Evolutionary conservation across 1,140 invertebrate genomes (phyloP), one percentile per base, ranked within the genome.

Genomic region (Drosophila pseudoananassae): DNA sequence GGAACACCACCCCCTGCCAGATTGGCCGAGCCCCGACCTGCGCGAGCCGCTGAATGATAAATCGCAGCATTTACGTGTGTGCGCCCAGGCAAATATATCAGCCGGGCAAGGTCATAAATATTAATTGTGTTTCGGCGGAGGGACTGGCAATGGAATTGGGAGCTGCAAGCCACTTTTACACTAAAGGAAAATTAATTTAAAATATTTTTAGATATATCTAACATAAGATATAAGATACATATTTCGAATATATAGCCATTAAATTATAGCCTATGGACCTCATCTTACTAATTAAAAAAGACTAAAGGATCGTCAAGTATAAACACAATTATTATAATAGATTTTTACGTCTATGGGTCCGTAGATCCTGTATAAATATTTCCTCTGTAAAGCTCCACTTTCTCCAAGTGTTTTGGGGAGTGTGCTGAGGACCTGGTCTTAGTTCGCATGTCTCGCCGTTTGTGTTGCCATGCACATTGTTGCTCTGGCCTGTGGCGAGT

Each of bases 71-170:
- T 88, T 88, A 88, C 72, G 66, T 78, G 83, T 88, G 83, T 88
- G 83, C 84, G 78, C 83, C 83, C 76, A 78, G 84, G 79, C 79
- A 88, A 78, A 88, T 88, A 88, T 88, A 89, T 88, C 83, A 88
- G 83, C 66, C 61, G 63, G 63, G 84, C 79, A 88, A 88, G 83
- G 83, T 88, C 83, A 88, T 88, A 88, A 88, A 88, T 88, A 88
- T 88, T 88, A 88, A 88, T 88, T 88, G 83, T 83, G 76, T 87
- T 73, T 82, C 43, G 71, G 49, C 17, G 74, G 66, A 51, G 68
- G 53, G 64, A 58, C 17, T 60, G 69, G 50, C 43, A 25, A 25
- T 29, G 54, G 25, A 27, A 33, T 27, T 15, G 29, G 61, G 61
- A 47, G 25, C 45, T 65, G 57, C 31, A 31, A 50, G 63, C 45